phyloP scores from a whole-genome alignment of 2,888 invertebrate genomes.

The Papilio protenor region DNA sequence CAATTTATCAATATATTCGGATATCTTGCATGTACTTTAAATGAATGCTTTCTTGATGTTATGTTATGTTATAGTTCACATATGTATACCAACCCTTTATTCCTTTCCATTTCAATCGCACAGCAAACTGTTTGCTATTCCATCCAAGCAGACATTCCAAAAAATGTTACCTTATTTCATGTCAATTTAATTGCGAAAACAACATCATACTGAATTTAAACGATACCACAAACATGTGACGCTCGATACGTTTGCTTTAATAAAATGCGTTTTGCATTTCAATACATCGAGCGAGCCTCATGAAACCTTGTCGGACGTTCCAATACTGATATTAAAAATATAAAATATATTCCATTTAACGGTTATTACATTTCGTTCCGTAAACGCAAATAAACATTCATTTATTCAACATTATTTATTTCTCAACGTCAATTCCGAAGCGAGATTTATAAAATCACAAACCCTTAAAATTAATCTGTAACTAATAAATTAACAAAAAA shows the following conservation, averaged over 20 bases:
- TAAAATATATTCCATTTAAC: conserved; percentile 1
- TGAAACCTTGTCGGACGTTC: neutral
- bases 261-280: conserved; percentile 36
- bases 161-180: conserved; percentile 10
- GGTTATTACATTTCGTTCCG: conserved; percentile 2
- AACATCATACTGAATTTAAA: conserved; percentile 25
- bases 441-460: neutral
- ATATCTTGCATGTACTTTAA: neutral
- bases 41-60: neutral
- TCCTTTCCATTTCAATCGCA: neutral
- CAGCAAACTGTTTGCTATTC: conserved; percentile 6
- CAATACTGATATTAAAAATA: conserved; percentile 11
- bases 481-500: too few species aligned
- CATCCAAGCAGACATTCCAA: neutral
- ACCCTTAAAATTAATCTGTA: neutral
- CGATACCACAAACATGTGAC: conserved; percentile 27
- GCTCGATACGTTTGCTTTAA: conserved; percentile 8
- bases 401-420: conserved; percentile 16
- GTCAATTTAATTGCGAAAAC: conserved; percentile 22
- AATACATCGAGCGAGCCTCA: conserved; percentile 2
- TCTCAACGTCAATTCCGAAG: neutral
- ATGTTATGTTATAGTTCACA: neutral
- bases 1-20: neutral
- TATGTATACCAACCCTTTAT: neutral
- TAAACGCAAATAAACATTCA: conserved; percentile 13